Conservation (phyloP, 1,140 invertebrate species). For the Bombus confusus region DNA sequence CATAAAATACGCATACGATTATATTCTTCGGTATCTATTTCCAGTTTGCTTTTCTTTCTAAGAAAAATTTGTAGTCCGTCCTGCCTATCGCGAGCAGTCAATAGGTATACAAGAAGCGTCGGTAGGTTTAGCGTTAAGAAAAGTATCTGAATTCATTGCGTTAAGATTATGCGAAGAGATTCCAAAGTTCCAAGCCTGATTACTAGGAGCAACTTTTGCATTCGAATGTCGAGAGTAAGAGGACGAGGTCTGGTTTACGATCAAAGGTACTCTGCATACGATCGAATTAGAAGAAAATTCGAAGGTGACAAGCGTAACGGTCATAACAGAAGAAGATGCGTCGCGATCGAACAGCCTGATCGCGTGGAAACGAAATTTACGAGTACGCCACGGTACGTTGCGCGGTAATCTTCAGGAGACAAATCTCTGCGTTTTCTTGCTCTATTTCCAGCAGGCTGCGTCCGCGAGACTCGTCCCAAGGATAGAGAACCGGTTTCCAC, state of each 20-base stretch:
- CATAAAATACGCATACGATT: too few relatives aligned
- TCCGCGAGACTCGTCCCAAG: constrained; percentile 33
- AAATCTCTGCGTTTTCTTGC: constrained; percentile 54
- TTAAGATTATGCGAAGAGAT: too few relatives aligned
- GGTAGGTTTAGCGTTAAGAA: too few relatives aligned
- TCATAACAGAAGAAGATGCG: neutral
- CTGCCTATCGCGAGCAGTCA: too few relatives aligned
- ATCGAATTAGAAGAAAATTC: neutral
- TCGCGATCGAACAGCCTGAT: neutral
- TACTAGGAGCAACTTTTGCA: neutral
- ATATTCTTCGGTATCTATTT: too few relatives aligned
- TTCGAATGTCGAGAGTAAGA: neutral
- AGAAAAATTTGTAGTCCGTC: too few relatives aligned
- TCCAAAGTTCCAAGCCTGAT: neutral
- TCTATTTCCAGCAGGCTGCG: constrained; percentile 12
- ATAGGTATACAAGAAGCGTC: too few relatives aligned
- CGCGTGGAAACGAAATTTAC: constrained; percentile 23
- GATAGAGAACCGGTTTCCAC: constrained; percentile 69
- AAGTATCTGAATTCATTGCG: too few relatives aligned
- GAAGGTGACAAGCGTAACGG: neutral
- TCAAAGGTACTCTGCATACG: neutral
- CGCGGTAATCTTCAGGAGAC: constrained; percentile 66
- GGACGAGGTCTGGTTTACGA: neutral
- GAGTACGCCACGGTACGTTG: constrained; percentile 8
- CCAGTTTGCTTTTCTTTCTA: too few relatives aligned